Percentiles rank a stretch among this genome's conserved stretches.
Conservation (phyloP, 2,797 vertebrate species). For the Hydrolagus colliei region DNA sequence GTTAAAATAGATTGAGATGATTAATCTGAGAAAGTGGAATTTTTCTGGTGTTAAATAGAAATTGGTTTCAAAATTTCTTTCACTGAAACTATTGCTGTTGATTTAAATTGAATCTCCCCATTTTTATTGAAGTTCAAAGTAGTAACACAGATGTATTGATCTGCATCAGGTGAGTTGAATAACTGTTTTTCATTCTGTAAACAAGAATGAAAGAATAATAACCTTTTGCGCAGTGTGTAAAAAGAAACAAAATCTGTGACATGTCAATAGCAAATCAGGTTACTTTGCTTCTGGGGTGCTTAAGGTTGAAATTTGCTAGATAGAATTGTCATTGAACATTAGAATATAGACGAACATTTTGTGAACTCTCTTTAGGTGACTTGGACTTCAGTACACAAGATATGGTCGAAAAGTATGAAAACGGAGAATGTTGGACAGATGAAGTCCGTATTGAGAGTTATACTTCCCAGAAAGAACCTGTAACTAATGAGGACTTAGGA, state of each 20-base stretch:
- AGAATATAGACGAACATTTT: background rate
- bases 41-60: background rate
- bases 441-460: slow-evolving; percentile 53
- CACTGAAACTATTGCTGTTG: background rate
- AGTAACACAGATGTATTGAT: background rate
- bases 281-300: background rate
- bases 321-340: background rate
- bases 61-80: background rate
- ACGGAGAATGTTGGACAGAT: slow-evolving; percentile 52
- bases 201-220: too few species aligned
- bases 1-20: too few species aligned
- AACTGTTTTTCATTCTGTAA: background rate
- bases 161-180: background rate
- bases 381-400: slow-evolving; percentile 48
- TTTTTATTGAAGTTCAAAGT: background rate
- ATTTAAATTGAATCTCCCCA: background rate
- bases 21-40: too few species aligned
- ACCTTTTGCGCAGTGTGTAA: background rate
- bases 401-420: slow-evolving; percentile 50
- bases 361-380: slow-evolving; percentile 46
- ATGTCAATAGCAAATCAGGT: background rate
- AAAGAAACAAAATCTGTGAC: background rate
- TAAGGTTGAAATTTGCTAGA: background rate
- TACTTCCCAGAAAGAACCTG: slow-evolving; percentile 30
- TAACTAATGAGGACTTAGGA: slow-evolving; percentile 1